Base-by-base conservation (phyloP, 2,113 vertebrate species). In the Mola mola region DNA sequence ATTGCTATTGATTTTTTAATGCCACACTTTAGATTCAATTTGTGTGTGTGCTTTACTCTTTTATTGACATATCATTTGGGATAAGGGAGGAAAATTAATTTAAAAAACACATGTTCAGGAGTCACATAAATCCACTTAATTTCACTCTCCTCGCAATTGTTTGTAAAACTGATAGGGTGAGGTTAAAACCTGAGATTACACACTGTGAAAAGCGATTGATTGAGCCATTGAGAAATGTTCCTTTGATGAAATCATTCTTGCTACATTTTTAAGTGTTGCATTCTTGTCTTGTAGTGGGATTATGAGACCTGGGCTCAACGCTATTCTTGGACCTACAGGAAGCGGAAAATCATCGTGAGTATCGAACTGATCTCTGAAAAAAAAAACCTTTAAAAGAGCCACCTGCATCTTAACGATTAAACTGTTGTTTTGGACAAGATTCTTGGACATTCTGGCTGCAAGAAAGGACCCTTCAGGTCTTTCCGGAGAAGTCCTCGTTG, bases 301-400 rank as follows among this genome's bases (percentile, higher is more conserved):
- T 65, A 98, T 99, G 96, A 94, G 77, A 84, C 95, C 97, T 15
- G 97, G 97, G 17, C 92, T 99, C 69, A 99, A 99, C 22, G 96
- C 96, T 42, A 96, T 99, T 78, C 89, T 99, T 66, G 97, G 97
- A 72, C 95, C 96, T 3, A 98, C 95, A 17, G 97, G 96, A 58
- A 89, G 95, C 72, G 97, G 97, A 29, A 99, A 98, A 86, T 98
- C 97, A 79, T 98, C 96, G 96, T 99, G 89, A 96, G 97, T 97
- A 51, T n/a, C 13, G 5, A 7, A 41, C 41, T 8, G 9, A 41
- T 29, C 16, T 48, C 3, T 2, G 5, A 6, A 1, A 9, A 22
- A 5, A 29, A 41, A 3, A 2, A 44, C n/a, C n/a, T n/a, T n/a
- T n/a, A n/a, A n/a, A 1, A 24, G 10, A 16, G 15, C 4, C 48